phyloP scores from a whole-genome alignment of 92 coral and sea anemone species.

The Blastomussa wellsi region DNA sequence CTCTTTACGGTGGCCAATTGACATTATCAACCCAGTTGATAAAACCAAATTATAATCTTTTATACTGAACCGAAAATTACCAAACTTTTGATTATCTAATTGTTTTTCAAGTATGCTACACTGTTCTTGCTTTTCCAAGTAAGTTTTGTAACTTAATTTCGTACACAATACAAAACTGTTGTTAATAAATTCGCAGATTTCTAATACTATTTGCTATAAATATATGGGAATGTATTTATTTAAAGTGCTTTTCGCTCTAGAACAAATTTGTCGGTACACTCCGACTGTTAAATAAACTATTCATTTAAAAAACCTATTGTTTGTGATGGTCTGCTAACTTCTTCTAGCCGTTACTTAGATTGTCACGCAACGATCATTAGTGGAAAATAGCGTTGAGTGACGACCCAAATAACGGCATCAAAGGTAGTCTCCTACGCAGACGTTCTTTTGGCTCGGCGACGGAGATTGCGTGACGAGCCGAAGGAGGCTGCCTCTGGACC shows the following conservation, averaged over 20 bases:
- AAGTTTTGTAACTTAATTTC: slow-evolving; percentile 14
- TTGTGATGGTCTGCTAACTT: neutral
- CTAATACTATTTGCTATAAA: slow-evolving; percentile 26
- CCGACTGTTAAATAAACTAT: slow-evolving; percentile 19
- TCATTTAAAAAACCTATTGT: neutral
- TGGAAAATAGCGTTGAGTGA: no score
- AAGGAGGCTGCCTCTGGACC: no score
- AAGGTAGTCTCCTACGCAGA: no score
- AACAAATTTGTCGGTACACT: slow-evolving; percentile 6
- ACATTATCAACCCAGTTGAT: no score
- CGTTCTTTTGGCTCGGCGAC: no score
- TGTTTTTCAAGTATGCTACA: neutral
- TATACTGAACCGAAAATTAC: neutral
- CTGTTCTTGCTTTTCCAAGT: no score
- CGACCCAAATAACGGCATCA: no score
- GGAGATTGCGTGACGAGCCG: no score
- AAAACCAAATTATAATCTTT: no score
- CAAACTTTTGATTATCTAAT: neutral
- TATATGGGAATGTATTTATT: slow-evolving; percentile 20
- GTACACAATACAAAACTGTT: slow-evolving; percentile 17
- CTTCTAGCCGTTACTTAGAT: no score
- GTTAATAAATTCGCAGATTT: slow-evolving; percentile 37
- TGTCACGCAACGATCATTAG: no score
- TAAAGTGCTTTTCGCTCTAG: slow-evolving; percentile 11
- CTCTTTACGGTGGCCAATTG: no score